Conservation (phyloP, 2,113 vertebrate genomes). For the rat (Rattus norvegicus) region DNA sequence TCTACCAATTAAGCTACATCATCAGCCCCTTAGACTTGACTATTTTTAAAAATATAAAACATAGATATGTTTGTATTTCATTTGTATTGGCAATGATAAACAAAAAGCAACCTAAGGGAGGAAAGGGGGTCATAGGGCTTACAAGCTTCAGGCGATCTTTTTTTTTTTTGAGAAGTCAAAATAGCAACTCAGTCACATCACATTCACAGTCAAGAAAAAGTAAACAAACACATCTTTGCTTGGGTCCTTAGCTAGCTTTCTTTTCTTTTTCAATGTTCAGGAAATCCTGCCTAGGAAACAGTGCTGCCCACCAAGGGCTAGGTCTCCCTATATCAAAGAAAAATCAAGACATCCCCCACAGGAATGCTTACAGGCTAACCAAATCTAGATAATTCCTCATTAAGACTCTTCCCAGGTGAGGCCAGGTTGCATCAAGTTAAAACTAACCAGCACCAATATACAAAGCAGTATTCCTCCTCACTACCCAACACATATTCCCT, state of each 20-base stretch:
- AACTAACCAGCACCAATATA: constrained; percentile 6
- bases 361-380: neutral
- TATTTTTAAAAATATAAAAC: constrained; percentile 35
- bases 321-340: neutral
- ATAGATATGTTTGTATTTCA: neutral
- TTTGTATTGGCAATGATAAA: neutral
- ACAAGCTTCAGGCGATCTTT: neutral
- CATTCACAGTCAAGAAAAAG: neutral
- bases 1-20: neutral
- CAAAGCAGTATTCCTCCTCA: constrained; percentile 43
- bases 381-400: too few species aligned
- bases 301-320: neutral
- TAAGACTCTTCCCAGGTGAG: neutral
- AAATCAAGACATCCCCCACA: neutral
- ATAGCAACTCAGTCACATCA: neutral
- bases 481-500: neutral
- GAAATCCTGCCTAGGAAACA: neutral
- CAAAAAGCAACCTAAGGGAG: neutral
- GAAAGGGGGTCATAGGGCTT: neutral
- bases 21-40: neutral
- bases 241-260: neutral
- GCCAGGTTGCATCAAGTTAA: neutral
- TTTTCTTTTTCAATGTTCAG: neutral
- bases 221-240: neutral
- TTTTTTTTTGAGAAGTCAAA: neutral